These are phyloP conservation scores for Apis dorsata DNA, from an alignment of 1,140 invertebrate species.

Conservation along the genomic window DNA sequence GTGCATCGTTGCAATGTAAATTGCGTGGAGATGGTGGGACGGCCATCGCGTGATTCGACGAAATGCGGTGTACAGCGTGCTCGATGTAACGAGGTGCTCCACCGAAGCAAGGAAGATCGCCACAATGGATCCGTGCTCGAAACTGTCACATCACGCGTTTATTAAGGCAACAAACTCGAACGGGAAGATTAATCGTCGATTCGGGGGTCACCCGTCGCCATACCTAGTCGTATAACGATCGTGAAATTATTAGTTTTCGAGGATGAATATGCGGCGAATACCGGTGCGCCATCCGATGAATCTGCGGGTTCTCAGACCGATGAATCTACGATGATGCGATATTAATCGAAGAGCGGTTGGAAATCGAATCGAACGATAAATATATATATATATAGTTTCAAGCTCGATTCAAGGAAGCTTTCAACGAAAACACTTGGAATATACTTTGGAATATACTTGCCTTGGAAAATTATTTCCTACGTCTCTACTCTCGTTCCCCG, in stretches of 20 bases:
- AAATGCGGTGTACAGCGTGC: not conserved
- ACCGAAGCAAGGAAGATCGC: not conserved
- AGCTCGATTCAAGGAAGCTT: too few species aligned
- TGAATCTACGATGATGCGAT: constrained; percentile 51
- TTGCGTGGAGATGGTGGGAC: not conserved
- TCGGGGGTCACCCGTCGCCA: constrained; percentile 4
- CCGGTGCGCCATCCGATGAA: constrained; percentile 34
- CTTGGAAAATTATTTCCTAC: too few species aligned
- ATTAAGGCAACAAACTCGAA: constrained; percentile 53
- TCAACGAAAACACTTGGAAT: too few species aligned
- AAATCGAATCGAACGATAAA: not conserved
- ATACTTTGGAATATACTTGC: too few species aligned
- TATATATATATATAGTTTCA: too few species aligned
- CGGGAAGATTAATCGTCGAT: constrained; percentile 68
- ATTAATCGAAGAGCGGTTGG: constrained; percentile 44
- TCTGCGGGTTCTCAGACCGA: constrained; percentile 38
- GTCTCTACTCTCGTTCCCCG: not conserved
- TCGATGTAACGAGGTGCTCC: constrained; percentile 1
- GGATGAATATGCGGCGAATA: constrained; percentile 52
- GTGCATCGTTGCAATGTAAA: not conserved
- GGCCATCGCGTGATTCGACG: not conserved
- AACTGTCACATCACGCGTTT: constrained; percentile 60
- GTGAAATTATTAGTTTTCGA: constrained; percentile 59
- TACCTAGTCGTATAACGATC: constrained; percentile 39
- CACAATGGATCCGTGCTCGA: constrained; percentile 66